A percentile compares a stretch with the other conserved stretches of the same genome.
Conservation (phyloP, 2,888 invertebrate genomes). For the Atrina japonica region DNA sequence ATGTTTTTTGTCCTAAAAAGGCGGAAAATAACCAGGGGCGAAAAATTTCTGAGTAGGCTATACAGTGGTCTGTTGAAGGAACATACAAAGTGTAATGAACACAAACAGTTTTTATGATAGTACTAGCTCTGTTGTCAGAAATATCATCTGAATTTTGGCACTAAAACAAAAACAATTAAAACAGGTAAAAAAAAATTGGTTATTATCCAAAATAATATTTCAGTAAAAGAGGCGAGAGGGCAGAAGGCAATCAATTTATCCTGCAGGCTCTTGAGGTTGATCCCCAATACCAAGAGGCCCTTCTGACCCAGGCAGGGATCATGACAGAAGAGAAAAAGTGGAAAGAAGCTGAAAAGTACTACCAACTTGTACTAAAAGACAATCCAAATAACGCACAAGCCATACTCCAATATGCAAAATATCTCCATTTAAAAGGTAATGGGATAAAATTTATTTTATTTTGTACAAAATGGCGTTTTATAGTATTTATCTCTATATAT, state of each 20-base stretch:
- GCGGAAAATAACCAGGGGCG: too few relatives aligned
- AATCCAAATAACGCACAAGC: conserved; percentile 71
- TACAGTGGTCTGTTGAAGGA: too few relatives aligned
- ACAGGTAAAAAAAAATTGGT: too few relatives aligned
- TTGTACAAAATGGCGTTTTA: not conserved
- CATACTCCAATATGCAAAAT: conserved; percentile 76
- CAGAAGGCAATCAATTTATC: conserved; percentile 89
- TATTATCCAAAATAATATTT: too few relatives aligned
- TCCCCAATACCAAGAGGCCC: conserved; percentile 54
- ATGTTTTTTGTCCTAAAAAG: too few relatives aligned
- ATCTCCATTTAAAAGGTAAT: conserved; percentile 74
- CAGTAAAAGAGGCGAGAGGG: conserved; percentile 84
- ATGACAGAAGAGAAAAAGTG: conserved; percentile 48
- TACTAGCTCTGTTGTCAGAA: too few relatives aligned
- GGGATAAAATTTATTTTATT: not conserved
- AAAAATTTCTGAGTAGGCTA: too few relatives aligned
- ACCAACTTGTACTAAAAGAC: conserved; percentile 49
- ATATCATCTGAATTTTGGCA: too few relatives aligned
- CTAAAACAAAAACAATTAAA: too few relatives aligned
- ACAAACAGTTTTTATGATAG: too few relatives aligned
- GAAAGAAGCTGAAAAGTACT: conserved; percentile 54
- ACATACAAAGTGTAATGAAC: too few relatives aligned
- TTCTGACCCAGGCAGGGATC: conserved; percentile 56
- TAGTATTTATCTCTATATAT: too few relatives aligned
- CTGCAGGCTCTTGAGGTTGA: conserved; percentile 82